Percentiles rank a stretch among this genome's conserved stretches.
These are phyloP conservation scores for Archips crataeganus DNA, from an alignment of 2,888 invertebrate species.

Conservation along the genomic window DNA sequence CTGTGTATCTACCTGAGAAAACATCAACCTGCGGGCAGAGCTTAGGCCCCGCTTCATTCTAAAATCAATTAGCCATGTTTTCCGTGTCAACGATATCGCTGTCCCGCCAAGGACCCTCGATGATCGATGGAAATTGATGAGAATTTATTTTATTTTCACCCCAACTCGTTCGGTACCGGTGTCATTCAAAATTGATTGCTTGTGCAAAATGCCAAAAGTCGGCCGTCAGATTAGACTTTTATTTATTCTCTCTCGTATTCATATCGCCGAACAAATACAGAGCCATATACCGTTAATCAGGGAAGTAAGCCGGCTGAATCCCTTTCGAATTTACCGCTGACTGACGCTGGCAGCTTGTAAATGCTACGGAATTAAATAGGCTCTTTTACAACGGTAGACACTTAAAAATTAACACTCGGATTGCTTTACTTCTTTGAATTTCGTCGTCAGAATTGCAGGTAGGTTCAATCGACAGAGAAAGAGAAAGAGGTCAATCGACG, in stretches of 20 bases:
- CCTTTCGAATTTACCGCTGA: constrained; percentile 28
- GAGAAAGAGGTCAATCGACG: too few species aligned
- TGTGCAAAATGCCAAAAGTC: constrained; percentile 58
- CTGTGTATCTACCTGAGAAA: too few species aligned
- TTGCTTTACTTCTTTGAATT: neutral
- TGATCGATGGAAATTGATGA: constrained; percentile 73
- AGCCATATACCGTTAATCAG: constrained; percentile 38
- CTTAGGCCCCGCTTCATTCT: constrained; percentile 53
- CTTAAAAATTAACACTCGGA: neutral
- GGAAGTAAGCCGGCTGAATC: constrained; percentile 28
- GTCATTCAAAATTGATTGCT: constrained; percentile 74
- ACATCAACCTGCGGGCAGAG: neutral
- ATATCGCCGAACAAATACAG: constrained; percentile 32
- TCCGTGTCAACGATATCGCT: constrained; percentile 64
- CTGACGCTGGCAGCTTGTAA: constrained; percentile 26
- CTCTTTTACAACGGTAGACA: neutral
- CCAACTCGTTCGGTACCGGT: constrained; percentile 61
- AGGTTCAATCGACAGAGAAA: too few species aligned
- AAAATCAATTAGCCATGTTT: constrained; percentile 66
- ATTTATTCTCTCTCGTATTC: constrained; percentile 39
- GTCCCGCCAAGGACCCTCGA: constrained; percentile 59
- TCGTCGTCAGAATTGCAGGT: too few species aligned
- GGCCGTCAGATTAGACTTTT: constrained; percentile 47
- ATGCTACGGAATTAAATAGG: constrained; percentile 12
- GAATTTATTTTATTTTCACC: constrained; percentile 64